These are phyloP conservation scores for Achlya flavicornis DNA, from an alignment of 2,888 invertebrate species.

Conservation along the genomic window DNA sequence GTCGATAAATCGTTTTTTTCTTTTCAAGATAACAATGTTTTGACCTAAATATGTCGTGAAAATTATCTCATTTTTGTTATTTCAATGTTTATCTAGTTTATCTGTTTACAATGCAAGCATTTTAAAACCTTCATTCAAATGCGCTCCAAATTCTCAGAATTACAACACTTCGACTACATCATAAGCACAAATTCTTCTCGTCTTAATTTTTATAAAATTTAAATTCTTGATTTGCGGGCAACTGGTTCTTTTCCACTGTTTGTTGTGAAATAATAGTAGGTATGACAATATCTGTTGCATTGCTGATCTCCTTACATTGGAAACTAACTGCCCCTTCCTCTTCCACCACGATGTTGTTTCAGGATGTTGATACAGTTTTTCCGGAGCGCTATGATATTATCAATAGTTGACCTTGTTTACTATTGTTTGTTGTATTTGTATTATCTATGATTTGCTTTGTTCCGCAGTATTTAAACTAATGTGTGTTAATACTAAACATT, in stretches of 20 bases:
- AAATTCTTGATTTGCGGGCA: background rate
- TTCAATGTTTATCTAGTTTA: background rate
- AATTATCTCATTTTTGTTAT: background rate
- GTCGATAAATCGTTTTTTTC: background rate
- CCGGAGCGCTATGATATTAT: background rate
- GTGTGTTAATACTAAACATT: background rate
- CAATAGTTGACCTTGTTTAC: background rate
- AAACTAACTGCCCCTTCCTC: background rate
- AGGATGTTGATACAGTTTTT: conserved; percentile 5
- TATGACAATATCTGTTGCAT: background rate
- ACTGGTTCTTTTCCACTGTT: background rate
- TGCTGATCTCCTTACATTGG: background rate
- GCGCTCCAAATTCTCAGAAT: background rate
- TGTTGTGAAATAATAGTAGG: background rate
- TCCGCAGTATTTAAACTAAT: background rate
- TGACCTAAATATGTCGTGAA: background rate
- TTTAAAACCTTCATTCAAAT: background rate
- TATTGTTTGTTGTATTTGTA: background rate
- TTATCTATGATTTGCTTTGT: background rate
- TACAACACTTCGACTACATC: background rate
- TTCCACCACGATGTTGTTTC: conserved; percentile 4
- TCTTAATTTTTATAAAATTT: background rate
- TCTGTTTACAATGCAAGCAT: background rate
- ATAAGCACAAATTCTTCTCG: background rate
- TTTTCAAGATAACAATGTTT: background rate